Evolutionary conservation across 2,888 invertebrate species (phyloP), one percentile per base, ranked within the genome.

Genomic region (Lasioglossum zephyrum): DNA sequence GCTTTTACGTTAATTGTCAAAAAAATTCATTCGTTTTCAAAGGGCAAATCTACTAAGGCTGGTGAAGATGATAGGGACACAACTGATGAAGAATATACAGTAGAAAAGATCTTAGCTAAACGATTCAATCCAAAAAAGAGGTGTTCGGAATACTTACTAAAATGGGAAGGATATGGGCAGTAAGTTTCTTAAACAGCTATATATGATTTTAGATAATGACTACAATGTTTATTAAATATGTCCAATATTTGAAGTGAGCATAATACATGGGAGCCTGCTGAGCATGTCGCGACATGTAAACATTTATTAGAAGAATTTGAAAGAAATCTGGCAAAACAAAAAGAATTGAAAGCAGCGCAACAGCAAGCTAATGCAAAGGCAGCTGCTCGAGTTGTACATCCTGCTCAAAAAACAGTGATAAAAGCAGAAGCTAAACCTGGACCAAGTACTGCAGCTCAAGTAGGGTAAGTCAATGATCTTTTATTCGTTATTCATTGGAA

Each of bases 261-360:
- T 91, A 98, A 98, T 93, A 98, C 98, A 8, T 98, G 98, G 98
- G 98, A 98, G 94, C 97, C 98, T 0, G 96, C 97, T 44, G 96
- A 97, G 79, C 97, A 97, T 93, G 96, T 98, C 93, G 97, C 97
- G 84, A 97, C 97, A 1, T 98, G 98, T 92, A 97, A 97, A 93
- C 96, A 97, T 92, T 95, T 98, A 82, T 95, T 98, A 78, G 98
- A 98, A 86, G 97, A 97, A 73, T 98, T 98, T 92, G 98, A 98
- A 94, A 97, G 97, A 91, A 97, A 97, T 92, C 95, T 98, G 74
- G 97, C 97, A 1, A 96, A 97, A 5, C 97, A 97, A 93, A 98
- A 97, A 93, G 97, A 97, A 89, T 95, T 97, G n/a, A 96, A 97
- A 89, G 97, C 97, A 5, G 94, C 96, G 26, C 93, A 92, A 77